A percentile compares a stretch with the other conserved stretches of the same genome.
These are phyloP conservation scores for Conops quadrifasciatus DNA, from an alignment of 2,888 invertebrate species.

Conservation along the genomic window DNA sequence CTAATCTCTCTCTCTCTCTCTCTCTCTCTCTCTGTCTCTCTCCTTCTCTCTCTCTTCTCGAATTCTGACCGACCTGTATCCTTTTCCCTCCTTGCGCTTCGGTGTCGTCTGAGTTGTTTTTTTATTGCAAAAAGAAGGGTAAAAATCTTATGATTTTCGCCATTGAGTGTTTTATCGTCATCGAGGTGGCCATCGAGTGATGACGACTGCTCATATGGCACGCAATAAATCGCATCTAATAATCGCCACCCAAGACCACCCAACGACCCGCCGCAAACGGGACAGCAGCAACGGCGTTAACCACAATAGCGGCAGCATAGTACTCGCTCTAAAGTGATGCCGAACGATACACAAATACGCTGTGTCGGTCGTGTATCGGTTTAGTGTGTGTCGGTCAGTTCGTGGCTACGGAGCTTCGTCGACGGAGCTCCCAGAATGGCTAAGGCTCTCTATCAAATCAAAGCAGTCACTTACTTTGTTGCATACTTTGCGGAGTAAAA, in stretches of 20 bases:
- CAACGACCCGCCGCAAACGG: not conserved
- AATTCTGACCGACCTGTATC: not conserved
- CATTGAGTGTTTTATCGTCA: conserved; percentile 25
- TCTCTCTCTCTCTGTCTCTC: no score
- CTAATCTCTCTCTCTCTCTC: no score
- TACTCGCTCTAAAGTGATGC: conserved; percentile 18
- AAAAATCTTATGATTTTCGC: not conserved
- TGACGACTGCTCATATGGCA: conserved; percentile 3
- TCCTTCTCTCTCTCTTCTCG: not conserved
- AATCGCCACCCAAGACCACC: conserved; percentile 3
- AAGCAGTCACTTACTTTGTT: conserved; percentile 17
- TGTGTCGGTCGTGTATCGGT: conserved; percentile 1
- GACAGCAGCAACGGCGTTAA: not conserved
- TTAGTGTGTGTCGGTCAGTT: conserved; percentile 35
- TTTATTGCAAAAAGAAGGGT: conserved; percentile 1
- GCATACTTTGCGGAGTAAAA: conserved; percentile 42
- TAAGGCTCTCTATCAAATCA: not conserved
- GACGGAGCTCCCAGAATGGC: not conserved
- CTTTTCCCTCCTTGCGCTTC: conserved; percentile 19
- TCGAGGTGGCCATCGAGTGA: conserved; percentile 24
- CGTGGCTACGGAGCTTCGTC: conserved; percentile 33
- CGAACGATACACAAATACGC: conserved; percentile 17
- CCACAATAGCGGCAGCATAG: not conserved
- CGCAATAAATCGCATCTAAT: conserved; percentile 3
- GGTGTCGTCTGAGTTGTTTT: not conserved